Base-by-base conservation (phyloP, 2,797 vertebrate genomes). In the Phoeniculus purpureus region DNA sequence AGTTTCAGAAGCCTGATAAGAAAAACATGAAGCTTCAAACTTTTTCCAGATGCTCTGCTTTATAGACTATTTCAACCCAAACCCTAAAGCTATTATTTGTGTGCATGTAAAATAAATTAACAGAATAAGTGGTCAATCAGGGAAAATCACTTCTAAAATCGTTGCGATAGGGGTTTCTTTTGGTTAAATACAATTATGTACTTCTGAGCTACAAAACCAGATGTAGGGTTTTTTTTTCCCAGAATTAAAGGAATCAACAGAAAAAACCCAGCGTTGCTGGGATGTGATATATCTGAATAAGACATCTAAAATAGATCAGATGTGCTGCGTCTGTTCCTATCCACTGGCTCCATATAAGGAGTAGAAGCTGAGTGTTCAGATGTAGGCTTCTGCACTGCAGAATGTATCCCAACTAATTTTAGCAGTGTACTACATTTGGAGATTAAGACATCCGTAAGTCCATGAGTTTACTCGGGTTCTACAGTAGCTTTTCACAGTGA, bases 321-420 rank as follows among this genome's bases (percentile, higher is more conserved):
- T 89, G 54, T 68, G 54, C 50, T 2, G 2, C 6, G 23, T 80
- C 81, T 92, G 58, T 85, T 94, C 68, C 78, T 65, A 74, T 87
- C 75, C 71, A 34, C 58, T 65, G 75, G 58, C 48, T 93, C 72
- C 78, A 55, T 61, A 80, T 94, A 71, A 85, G 65, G 61, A 94
- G 37, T 34, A 1, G 2, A 66, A 74, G 25, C 14, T 86, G 90
- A 64, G 56, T 79, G 47, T 50, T 94, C 56, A 66, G 27, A 88
- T 68, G 64, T 10, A 88, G 81, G 26, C 17, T 93, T 77, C 58
- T 77, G 71, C 65, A 89, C 21, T 29, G 59, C 34, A 87, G 71
- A 86, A 89, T 80, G 88, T 64, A 13, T 90, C 84, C 71, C 18
- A 65, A 45, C 55, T 91, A 65, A 81, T 93, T 91, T 85, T 85